Base-by-base conservation (phyloP, 1,140 invertebrate species). In the Mycetomoellerius zeteki region DNA sequence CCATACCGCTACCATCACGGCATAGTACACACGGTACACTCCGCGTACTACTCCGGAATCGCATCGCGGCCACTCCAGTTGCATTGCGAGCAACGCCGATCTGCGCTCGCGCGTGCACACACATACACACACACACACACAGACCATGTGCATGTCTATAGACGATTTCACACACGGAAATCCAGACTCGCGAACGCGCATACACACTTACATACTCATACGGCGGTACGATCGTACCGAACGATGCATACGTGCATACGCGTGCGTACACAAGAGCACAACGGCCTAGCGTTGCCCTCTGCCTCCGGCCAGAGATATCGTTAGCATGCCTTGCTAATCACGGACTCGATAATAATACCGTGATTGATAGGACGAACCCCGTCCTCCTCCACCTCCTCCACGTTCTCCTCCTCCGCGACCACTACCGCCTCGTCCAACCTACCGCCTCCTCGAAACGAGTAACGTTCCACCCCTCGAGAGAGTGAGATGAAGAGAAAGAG, bases 301-400 rank as follows among this genome's bases (percentile, higher is more conserved):
- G 93, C 93, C 94, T 93, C 92, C 91, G 92, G 92, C 93, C 92
- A 94, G 94, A 94, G 93, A 95, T 95, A 95, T 95, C 94, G 94
- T 95, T 95, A 95, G 93, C 95, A 93, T 95, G 95, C 95, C 94
- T 95, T 95, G 94, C 94, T 95, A 95, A 95, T 95, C 94, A 95
- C 93, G 93, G 92, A 93, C 94, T 94, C 94, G 95, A 95, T 95
- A 95, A 95, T 95, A 95, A 95, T 95, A 95, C 93, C 94, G 94
- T 95, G 95, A 95, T 95, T 95, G 94, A 95, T 95, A 95, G 94
- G 93, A 94, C 93, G 94, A 93, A 94, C 92, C 92, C 92, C 92
- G 88, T 92, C 90, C 88, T 87, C 87, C 78, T 81, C 89, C 82
- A 85, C 89, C 86, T 62, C 87, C 89, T 88, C 78, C 86, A 81